These are phyloP conservation scores for Macropodus opercularis DNA, from an alignment of 2,797 vertebrate genomes.

Conservation along the genomic window DNA sequence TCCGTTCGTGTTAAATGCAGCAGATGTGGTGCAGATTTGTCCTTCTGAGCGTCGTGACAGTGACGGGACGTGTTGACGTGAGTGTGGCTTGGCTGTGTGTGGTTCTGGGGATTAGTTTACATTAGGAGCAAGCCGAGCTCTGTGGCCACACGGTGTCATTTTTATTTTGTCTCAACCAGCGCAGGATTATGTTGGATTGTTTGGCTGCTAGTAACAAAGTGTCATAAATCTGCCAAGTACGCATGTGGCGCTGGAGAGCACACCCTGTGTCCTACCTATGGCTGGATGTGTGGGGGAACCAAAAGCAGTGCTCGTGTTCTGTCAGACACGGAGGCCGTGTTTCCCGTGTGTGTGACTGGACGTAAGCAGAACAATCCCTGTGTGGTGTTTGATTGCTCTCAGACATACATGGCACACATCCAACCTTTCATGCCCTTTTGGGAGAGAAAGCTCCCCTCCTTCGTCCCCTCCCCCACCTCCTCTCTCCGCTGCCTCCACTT, in stretches of 20 bases:
- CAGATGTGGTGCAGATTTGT: neutral
- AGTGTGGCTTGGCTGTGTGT: conserved; percentile 21
- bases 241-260: neutral
- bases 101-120: conserved; percentile 11
- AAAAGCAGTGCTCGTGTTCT: conserved; percentile 3
- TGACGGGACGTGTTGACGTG: conserved; percentile 2
- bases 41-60: conserved; percentile 16
- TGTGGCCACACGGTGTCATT: neutral
- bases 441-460: conserved; percentile 55
- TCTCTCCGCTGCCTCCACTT: conserved; percentile 32
- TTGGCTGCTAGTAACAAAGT: conserved; percentile 58
- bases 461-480: conserved; percentile 38
- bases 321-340: conserved; percentile 42
- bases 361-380: too few species aligned
- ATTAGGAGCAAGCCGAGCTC: neutral
- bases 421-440: conserved; percentile 66
- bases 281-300: conserved; percentile 16
- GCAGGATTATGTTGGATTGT: conserved; percentile 10
- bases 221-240: conserved; percentile 60
- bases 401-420: conserved; percentile 59
- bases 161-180: conserved; percentile 7
- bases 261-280: conserved; percentile 15
- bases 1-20: conserved; percentile 3
- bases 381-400: too few species aligned
- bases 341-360: too few species aligned